Conservation (phyloP, 2,888 invertebrate species). For the Myopa testacea region DNA sequence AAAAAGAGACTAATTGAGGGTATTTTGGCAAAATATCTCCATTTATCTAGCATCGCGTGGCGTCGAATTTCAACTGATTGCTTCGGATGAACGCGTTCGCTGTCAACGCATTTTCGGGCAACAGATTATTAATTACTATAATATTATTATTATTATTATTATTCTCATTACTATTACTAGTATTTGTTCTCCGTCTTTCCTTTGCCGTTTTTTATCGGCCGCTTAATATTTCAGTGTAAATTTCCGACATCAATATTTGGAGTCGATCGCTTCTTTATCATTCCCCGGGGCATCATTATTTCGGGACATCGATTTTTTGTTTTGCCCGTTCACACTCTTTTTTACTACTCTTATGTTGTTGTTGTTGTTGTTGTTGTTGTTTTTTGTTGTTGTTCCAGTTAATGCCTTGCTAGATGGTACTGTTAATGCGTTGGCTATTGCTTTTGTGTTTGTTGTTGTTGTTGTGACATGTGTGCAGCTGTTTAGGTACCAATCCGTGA, state of each 20-base stretch:
- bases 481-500: slow-evolving; percentile 37
- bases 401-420: neutral
- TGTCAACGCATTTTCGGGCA: slow-evolving; percentile 9
- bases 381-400: neutral
- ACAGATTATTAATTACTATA: slow-evolving; percentile 9
- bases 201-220: neutral
- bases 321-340: neutral
- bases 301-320: slow-evolving; percentile 24
- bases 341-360: neutral
- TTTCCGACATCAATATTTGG: slow-evolving; percentile 26
- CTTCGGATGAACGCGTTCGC: neutral
- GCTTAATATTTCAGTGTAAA: slow-evolving; percentile 12
- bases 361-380: neutral
- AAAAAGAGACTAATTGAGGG: neutral
- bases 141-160: too few species aligned
- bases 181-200: neutral
- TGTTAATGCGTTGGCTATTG: neutral
- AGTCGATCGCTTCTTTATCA: slow-evolving; percentile 31
- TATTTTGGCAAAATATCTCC: slow-evolving; percentile 20
- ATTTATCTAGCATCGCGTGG: neutral
- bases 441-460: slow-evolving; percentile 13
- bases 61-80: slow-evolving; percentile 28
- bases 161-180: too few species aligned
- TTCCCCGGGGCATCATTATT: slow-evolving; percentile 31
- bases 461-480: slow-evolving; percentile 18